phyloP scores from a whole-genome alignment of 2,888 invertebrate species.

The Acanthosepion pharaonis region DNA sequence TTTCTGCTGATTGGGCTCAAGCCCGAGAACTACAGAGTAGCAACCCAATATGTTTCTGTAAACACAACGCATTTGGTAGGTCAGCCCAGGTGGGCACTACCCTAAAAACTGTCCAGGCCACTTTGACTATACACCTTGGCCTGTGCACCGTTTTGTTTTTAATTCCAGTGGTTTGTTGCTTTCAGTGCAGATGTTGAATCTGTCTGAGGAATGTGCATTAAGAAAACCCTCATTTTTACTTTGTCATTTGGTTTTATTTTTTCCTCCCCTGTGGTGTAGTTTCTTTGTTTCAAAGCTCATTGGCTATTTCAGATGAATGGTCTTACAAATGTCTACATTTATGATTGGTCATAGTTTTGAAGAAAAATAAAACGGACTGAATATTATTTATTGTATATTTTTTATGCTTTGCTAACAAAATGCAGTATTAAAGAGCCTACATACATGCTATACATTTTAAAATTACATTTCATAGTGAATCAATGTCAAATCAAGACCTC shows the following conservation, averaged over 20 bases:
- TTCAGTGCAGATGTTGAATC: neutral
- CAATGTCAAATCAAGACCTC: neutral
- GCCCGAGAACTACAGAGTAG: constrained; percentile 44
- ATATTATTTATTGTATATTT: too few species aligned
- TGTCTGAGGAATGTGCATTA: neutral
- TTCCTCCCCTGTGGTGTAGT: neutral
- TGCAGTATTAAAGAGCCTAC: too few species aligned
- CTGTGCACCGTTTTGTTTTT: neutral
- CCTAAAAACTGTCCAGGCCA: constrained; percentile 18
- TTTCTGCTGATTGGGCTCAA: constrained; percentile 42
- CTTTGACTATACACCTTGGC: neutral
- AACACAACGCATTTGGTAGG: constrained; percentile 34
- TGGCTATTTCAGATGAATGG: neutral
- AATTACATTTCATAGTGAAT: neutral
- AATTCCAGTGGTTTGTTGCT: neutral
- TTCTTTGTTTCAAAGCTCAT: neutral
- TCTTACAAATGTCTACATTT: neutral
- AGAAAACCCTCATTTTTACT: neutral
- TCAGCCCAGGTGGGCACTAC: neutral
- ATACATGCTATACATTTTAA: neutral
- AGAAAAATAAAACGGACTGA: neutral
- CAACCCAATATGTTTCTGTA: constrained; percentile 42
- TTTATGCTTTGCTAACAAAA: too few species aligned
- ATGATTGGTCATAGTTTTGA: neutral
- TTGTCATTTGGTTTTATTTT: neutral